Evolutionary conservation across 2,113 vertebrate species (phyloP).

Genomic region (Sakesphorus luctuosus): DNA sequence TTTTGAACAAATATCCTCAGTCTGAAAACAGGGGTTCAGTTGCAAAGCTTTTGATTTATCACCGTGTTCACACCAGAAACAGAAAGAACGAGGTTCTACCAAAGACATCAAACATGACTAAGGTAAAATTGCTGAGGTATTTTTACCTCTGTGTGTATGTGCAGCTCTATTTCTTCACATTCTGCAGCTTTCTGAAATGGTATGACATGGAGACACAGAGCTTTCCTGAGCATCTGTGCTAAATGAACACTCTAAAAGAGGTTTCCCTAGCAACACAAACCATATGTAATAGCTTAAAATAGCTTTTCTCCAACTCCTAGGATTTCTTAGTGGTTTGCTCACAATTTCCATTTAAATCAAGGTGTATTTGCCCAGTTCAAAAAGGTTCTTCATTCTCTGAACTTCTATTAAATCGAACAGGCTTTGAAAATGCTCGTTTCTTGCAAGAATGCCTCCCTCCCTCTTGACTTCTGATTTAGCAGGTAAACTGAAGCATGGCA

Average conservation of each 20-base stretch:
- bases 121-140: not conserved
- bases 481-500: not conserved
- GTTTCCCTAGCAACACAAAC: slow-evolving; percentile 73
- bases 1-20: not conserved
- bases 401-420: not conserved
- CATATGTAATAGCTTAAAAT: slow-evolving; percentile 69
- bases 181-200: not conserved
- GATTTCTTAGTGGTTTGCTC: slow-evolving; percentile 40
- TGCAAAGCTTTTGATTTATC: not conserved
- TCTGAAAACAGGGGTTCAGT: not conserved
- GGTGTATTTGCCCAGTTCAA: not conserved
- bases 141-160: not conserved
- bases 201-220: slow-evolving; percentile 33
- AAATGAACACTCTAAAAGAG: slow-evolving; percentile 26
- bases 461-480: not conserved
- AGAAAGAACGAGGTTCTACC: not conserved
- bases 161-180: not conserved
- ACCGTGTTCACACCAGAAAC: not conserved
- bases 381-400: slow-evolving; percentile 22
- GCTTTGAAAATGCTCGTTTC: not conserved
- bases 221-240: slow-evolving; percentile 61
- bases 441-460: not conserved
- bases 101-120: not conserved
- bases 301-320: slow-evolving; percentile 53
- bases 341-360: slow-evolving; percentile 43